Conservation (phyloP, 2,113 vertebrate genomes). For the Eidolon helvum region DNA sequence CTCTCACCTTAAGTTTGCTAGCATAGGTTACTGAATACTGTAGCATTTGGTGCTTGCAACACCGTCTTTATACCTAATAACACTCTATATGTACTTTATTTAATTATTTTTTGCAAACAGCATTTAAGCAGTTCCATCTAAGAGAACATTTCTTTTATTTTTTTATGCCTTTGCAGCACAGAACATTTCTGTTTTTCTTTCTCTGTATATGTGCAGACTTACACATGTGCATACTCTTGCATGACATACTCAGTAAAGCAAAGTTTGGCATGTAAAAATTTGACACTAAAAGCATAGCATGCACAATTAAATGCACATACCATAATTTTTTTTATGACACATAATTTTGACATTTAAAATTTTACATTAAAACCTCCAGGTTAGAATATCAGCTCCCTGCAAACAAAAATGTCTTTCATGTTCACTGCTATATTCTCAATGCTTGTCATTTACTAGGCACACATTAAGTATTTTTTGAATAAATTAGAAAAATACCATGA, state of each 20-base stretch:
- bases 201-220: neutral
- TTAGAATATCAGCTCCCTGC: neutral
- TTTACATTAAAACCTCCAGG: neutral
- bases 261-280: neutral
- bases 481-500: slow-evolving; percentile 36
- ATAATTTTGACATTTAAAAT: neutral
- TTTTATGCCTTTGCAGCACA: neutral
- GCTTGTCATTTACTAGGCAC: neutral
- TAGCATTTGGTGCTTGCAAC: neutral
- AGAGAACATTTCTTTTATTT: neutral
- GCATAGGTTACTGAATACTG: neutral
- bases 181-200: slow-evolving; percentile 13
- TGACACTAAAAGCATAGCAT: neutral
- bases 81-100: neutral
- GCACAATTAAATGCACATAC: neutral
- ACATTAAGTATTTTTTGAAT: neutral
- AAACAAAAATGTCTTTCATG: neutral
- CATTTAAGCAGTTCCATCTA: neutral
- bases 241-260: neutral
- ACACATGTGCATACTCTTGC: neutral
- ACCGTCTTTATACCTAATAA: neutral
- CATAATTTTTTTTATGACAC: neutral
- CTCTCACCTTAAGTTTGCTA: neutral
- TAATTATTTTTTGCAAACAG: neutral
- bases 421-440: neutral